A percentile compares a stretch with the other conserved stretches of the same genome.
These are phyloP conservation scores for Torymus texanus DNA, from an alignment of 2,888 invertebrate genomes.

Conservation along the genomic window DNA sequence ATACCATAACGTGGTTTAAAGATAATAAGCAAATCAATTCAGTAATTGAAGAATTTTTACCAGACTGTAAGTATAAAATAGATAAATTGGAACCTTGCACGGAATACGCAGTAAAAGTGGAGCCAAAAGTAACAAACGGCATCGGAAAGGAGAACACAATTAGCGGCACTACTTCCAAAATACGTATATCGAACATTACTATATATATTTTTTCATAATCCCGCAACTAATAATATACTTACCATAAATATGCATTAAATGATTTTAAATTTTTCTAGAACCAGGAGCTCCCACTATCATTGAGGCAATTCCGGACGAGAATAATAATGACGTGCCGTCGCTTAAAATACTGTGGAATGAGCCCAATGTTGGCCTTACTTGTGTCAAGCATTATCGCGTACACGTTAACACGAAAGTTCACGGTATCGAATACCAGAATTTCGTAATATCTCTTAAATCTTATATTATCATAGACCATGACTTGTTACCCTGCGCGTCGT, in stretches of 20 bases:
- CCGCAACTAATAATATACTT: background rate
- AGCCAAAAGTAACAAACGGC: conserved; percentile 45
- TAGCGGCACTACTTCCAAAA: background rate
- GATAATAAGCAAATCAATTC: background rate
- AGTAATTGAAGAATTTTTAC: background rate
- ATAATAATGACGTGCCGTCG: no score
- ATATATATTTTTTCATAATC: conserved; percentile 59
- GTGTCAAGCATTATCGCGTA: conserved; percentile 63
- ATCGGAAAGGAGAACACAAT: background rate
- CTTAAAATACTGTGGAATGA: conserved; percentile 63
- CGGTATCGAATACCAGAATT: background rate
- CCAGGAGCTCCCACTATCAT: conserved; percentile 28
- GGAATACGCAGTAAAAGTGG: conserved; percentile 59
- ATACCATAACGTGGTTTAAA: conserved; percentile 19
- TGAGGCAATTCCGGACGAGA: conserved; percentile 9
- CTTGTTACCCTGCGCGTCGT: conserved; percentile 63
- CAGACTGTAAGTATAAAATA: conserved; percentile 40
- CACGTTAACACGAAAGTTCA: conserved; percentile 51
- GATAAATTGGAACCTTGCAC: conserved; percentile 60
- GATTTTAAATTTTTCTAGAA: background rate
- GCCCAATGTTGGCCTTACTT: conserved; percentile 60
- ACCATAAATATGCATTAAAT: background rate
- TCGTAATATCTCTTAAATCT: conserved; percentile 36
- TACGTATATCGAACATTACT: conserved; percentile 46
- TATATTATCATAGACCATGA: conserved; percentile 52